Base-by-base conservation (phyloP, 2,797 vertebrate species). In the Chelonia mydas region DNA sequence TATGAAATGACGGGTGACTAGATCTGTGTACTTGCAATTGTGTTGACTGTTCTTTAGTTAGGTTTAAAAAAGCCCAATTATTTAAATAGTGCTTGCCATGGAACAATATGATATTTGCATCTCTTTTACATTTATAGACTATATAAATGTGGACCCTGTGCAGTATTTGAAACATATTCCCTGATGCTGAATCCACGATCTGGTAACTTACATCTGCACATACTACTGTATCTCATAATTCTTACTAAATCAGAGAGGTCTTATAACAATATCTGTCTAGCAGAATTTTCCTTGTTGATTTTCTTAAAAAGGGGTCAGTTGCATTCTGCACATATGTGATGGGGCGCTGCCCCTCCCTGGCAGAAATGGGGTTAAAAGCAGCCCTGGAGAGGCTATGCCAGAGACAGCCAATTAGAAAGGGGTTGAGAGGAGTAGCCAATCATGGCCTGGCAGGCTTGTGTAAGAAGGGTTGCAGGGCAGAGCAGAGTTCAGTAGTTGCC, bases 121-220 rank as follows among this genome's bases (percentile, higher is more conserved):
- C 49, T 74, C 27, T 11, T 31, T 59, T 59, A 77, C 8, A 11
- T 82, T 81, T 90, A 72, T 1, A 85, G 53, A 21, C 7, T 87
- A 55, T 82, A 55, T 61, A 59, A 59, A 12, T 11, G 57, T 51
- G 57, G 57, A 27, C 27, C 11, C 47, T 83, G 4, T 7, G 6
- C 4, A 51, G 31, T 33, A 10, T 6, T 59, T 61, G 90, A 17
- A 61, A 41, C 7, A 11, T 65, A 89, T 76, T 87, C 37, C 21
- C 31, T 87, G 49, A 72, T 89, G 6, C 47, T 41, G 21, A 53
- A 84, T 83, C 50, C 53, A 90, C 59, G 83, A 79, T 84, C 23
- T 6, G 61, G 45, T 74, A 86, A 91, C 47, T 15, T 5, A 84
- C 11, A 31, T 59, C 57, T 59, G 25, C 27, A 4, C 27, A 28